A percentile compares a stretch with the other conserved stretches of the same genome.
Evolutionary conservation across 2,797 vertebrate species (phyloP).

Genomic region (Eremophila alpestris): DNA sequence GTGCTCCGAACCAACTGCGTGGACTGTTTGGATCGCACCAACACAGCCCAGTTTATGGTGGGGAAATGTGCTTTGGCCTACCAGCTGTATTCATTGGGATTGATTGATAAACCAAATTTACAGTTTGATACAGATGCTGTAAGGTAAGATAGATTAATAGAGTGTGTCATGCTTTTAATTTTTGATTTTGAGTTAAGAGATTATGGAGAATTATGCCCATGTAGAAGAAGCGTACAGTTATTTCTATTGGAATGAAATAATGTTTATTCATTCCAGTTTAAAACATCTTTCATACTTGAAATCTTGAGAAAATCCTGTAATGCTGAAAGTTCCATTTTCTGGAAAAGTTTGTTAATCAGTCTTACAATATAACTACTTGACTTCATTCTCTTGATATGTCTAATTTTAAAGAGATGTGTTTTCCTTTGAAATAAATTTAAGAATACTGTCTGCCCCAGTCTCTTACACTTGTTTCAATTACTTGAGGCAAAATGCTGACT

Average conservation of each 20-base stretch:
- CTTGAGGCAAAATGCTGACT: neutral
- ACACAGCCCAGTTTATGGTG: conserved; percentile 98
- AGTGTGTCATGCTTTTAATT: neutral
- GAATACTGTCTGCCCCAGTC: neutral
- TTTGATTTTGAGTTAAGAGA: neutral
- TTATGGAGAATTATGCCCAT: neutral
- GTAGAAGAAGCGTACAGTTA: neutral
- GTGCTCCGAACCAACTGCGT: conserved; percentile 96
- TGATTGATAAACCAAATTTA: conserved; percentile 95
- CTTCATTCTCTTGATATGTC: neutral
- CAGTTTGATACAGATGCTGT: conserved; percentile 97
- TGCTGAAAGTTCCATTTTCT: neutral
- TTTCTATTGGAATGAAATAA: neutral
- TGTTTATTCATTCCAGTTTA: neutral
- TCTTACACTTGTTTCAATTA: neutral
- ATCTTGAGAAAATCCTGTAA: neutral
- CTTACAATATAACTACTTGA: neutral
- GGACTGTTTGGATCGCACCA: conserved; percentile 96
- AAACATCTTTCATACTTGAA: neutral
- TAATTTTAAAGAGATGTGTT: neutral
- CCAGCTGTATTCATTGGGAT: conserved; percentile 92
- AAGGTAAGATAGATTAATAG: conserved; percentile 78
- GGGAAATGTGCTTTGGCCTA: conserved; percentile 97
- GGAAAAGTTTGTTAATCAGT: neutral
- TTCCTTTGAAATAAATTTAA: neutral